Conservation (phyloP, 2,113 vertebrate species). For the Laticauda colubrina region DNA sequence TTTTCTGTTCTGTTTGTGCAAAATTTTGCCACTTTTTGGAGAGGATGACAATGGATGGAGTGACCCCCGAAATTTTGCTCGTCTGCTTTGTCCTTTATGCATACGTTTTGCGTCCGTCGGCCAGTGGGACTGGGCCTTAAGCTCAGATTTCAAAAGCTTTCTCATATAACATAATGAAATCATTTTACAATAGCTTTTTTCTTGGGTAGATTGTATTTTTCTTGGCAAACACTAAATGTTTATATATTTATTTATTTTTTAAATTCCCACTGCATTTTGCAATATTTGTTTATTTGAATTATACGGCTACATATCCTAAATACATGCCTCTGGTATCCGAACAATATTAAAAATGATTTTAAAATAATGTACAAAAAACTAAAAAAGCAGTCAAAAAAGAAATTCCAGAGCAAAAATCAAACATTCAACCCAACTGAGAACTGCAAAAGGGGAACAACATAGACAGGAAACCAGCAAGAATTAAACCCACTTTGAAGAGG, state of each 20-base stretch:
- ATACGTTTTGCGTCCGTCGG: too few species aligned
- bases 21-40: too few species aligned
- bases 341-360: background rate
- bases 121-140: background rate
- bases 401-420: background rate
- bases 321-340: background rate
- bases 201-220: background rate
- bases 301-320: background rate
- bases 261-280: background rate
- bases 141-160: background rate
- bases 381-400: background rate
- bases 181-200: background rate
- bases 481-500: background rate
- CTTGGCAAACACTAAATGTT: background rate
- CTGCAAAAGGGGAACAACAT: background rate
- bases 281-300: background rate
- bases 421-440: background rate
- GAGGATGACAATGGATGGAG: too few species aligned
- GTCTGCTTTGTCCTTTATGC: too few species aligned
- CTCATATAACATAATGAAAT: background rate
- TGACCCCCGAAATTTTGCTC: too few species aligned
- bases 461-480: background rate
- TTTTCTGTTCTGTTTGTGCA: too few species aligned
- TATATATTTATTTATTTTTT: background rate
- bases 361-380: background rate